Evolutionary conservation across 2,797 vertebrate genomes (phyloP).

Genomic region (Pelobates cultripes): DNA sequence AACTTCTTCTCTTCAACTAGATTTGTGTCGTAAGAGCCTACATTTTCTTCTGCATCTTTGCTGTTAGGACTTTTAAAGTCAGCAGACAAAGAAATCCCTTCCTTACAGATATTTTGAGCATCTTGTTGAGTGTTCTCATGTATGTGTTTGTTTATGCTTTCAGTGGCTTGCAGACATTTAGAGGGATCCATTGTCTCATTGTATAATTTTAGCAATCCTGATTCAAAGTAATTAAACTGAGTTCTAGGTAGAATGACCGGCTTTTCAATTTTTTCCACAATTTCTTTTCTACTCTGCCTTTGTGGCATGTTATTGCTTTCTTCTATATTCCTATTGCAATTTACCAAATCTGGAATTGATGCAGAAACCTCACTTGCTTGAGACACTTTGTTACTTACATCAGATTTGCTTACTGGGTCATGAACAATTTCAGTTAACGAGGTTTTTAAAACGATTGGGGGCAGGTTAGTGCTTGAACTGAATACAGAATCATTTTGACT

Average conservation of each 20-base stretch:
- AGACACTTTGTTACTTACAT: not conserved
- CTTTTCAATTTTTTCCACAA: conserved; percentile 26
- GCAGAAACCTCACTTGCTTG: not conserved
- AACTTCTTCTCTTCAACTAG: not conserved
- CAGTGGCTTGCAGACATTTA: not conserved
- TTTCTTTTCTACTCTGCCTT: conserved; percentile 19
- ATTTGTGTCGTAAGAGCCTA: not conserved
- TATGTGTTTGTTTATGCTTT: not conserved
- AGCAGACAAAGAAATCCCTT: not conserved
- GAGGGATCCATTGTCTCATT: conserved; percentile 49
- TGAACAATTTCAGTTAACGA: not conserved
- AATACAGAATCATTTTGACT: not conserved
- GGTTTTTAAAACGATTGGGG: not conserved
- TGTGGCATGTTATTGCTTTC: not conserved
- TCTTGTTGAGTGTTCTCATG: not conserved
- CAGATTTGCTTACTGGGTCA: not conserved
- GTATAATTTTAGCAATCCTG: conserved; percentile 58
- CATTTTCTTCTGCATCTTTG: not conserved
- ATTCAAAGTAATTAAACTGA: conserved; percentile 49
- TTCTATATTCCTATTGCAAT: not conserved
- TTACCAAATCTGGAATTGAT: not conserved
- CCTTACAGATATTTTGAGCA: not conserved
- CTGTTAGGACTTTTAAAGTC: not conserved
- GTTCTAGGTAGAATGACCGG: conserved; percentile 51
- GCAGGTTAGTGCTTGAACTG: not conserved